Conservation (phyloP, 2,113 vertebrate species). For the Mesitornis unicolor region DNA sequence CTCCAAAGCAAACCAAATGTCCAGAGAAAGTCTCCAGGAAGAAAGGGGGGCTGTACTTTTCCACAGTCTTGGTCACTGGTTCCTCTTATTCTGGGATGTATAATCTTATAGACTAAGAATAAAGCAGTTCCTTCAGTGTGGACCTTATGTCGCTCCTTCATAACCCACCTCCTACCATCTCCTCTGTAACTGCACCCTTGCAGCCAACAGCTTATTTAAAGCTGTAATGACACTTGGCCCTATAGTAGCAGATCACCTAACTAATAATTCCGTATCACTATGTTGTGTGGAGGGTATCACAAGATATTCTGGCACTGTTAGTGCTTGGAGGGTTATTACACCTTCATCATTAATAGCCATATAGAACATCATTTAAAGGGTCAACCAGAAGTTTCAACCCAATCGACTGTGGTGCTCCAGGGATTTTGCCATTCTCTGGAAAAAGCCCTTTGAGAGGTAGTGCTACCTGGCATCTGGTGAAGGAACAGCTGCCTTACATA, state of each 20-base stretch:
- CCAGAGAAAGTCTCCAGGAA: neutral
- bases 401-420: neutral
- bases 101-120: neutral
- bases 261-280: neutral
- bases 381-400: neutral
- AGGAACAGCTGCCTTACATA: neutral
- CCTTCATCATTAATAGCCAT: neutral
- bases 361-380: neutral
- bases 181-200: neutral
- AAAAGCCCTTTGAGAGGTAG: neutral
- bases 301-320: neutral
- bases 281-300: neutral
- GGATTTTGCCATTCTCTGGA: neutral
- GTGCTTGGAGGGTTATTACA: neutral
- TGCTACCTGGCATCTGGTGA: neutral
- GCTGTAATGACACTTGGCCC: neutral
- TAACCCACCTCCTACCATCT: neutral
- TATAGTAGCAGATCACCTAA: neutral
- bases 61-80: neutral
- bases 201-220: neutral
- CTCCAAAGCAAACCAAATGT: neutral
- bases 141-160: neutral
- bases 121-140: neutral
- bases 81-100: neutral
- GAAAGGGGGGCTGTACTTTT: rapidly evolving